Conservation (phyloP, 2,113 vertebrate species). For the cattle (Bos taurus) region DNA sequence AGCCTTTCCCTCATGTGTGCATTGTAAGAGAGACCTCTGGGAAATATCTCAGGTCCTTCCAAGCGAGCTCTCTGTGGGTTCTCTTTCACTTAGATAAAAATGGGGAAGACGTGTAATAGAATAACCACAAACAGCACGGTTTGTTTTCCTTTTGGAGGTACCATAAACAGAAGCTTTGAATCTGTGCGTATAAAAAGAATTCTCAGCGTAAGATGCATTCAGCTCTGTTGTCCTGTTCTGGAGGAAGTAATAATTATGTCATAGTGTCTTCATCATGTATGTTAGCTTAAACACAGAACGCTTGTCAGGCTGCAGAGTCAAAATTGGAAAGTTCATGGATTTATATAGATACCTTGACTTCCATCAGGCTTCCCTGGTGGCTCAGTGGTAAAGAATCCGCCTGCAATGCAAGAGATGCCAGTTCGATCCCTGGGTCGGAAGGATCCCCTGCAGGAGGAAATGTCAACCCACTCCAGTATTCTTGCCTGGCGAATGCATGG, state of each 20-base stretch:
- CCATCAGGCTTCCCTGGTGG: not conserved
- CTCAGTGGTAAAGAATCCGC: not conserved
- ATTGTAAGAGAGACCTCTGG: not conserved
- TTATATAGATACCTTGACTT: not conserved
- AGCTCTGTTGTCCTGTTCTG: not conserved
- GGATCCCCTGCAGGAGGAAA: not conserved
- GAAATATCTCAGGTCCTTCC: not conserved
- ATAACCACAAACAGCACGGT: not conserved
- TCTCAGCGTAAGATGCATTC: not conserved
- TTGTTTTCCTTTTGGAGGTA: not conserved
- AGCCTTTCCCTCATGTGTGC: not conserved
- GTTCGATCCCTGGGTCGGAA: not conserved
- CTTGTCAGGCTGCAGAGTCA: not conserved
- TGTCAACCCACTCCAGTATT: not conserved
- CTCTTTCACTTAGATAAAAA: not conserved
- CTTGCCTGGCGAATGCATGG: not conserved
- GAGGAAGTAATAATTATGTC: not conserved
- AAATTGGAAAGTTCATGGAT: not conserved
- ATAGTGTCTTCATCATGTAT: not conserved
- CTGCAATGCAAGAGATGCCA: not conserved
- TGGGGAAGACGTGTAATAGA: not conserved
- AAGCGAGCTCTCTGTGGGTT: not conserved
- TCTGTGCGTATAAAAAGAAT: not conserved
- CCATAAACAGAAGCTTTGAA: not conserved
- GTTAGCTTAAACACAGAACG: not conserved